Evolutionary conservation across 1,140 invertebrate genomes (phyloP).

Genomic region (Drosophila tropicalis): DNA sequence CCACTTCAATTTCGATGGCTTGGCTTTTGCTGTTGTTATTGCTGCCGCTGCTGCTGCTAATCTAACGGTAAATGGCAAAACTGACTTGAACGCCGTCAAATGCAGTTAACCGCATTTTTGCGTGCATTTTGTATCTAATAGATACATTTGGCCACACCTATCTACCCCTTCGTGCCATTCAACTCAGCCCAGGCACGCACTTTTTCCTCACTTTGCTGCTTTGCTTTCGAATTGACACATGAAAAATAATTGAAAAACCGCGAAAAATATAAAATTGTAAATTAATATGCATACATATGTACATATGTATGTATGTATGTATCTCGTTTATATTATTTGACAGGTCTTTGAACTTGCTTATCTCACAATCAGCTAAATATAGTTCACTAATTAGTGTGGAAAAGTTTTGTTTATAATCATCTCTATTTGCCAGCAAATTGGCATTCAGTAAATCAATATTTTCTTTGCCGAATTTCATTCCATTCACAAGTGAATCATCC

Average conservation of each 20-base stretch:
- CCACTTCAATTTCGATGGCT: conserved; percentile 39
- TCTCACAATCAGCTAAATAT: conserved; percentile 39
- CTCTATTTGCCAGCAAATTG: not conserved
- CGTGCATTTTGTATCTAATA: conserved; percentile 57
- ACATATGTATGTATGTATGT: not conserved
- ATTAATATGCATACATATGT: not conserved
- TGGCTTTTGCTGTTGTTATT: not conserved
- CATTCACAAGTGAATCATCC: not conserved
- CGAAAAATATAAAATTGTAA: not conserved
- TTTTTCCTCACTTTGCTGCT: not conserved
- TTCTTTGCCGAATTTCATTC: not conserved
- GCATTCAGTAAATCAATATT: not conserved
- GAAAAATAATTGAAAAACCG: conserved; percentile 6
- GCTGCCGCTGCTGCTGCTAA: conserved; percentile 22
- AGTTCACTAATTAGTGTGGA: conserved; percentile 36
- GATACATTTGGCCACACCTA: conserved; percentile 58
- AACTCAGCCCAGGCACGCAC: conserved; percentile 36
- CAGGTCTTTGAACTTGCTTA: conserved; percentile 53
- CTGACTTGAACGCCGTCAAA: conserved; percentile 45
- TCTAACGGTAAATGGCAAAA: conserved; percentile 63
- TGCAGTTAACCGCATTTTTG: conserved; percentile 66
- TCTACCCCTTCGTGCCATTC: not conserved
- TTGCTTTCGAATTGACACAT: not conserved
- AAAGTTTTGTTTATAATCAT: conserved; percentile 16
- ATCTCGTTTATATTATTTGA: conserved; percentile 13